Conservation (phyloP, 2,888 invertebrate genomes). For the Mythimna lalbum region DNA sequence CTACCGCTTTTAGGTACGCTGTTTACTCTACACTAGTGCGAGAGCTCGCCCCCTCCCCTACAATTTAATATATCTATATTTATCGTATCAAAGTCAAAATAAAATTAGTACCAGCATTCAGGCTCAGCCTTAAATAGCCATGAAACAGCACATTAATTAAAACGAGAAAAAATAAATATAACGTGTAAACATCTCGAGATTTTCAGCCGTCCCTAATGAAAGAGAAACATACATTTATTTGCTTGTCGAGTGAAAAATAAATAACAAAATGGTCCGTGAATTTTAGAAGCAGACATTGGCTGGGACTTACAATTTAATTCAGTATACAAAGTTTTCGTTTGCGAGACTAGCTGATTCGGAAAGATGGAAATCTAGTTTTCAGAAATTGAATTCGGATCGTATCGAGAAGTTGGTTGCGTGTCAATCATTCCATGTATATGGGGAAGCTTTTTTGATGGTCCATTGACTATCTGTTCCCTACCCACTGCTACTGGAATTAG, state of each 20-base stretch:
- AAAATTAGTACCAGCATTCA: neutral
- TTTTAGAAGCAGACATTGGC: slow-evolving; percentile 4
- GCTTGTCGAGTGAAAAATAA: slow-evolving; percentile 1
- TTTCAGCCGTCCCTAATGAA: neutral
- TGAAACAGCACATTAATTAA: neutral
- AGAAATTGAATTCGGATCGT: slow-evolving; percentile 31
- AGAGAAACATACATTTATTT: neutral
- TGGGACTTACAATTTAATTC: neutral
- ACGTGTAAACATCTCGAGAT: neutral
- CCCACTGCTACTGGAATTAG: too few relatives aligned
- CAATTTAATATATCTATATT: too few relatives aligned
- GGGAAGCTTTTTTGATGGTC: too few relatives aligned
- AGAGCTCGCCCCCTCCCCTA: too few relatives aligned
- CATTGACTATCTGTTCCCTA: too few relatives aligned
- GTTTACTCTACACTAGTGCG: too few relatives aligned
- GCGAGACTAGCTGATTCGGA: neutral
- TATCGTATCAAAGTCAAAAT: neutral
- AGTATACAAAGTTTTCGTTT: neutral
- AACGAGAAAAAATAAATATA: neutral
- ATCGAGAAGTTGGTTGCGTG: slow-evolving; percentile 8
- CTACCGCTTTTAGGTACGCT: too few relatives aligned
- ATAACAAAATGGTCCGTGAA: neutral
- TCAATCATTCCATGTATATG: slow-evolving; percentile 1
- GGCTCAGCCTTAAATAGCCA: neutral
- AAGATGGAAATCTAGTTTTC: slow-evolving; percentile 19